Conservation (phyloP, 2,888 invertebrate species). For the Sericinus montela region DNA sequence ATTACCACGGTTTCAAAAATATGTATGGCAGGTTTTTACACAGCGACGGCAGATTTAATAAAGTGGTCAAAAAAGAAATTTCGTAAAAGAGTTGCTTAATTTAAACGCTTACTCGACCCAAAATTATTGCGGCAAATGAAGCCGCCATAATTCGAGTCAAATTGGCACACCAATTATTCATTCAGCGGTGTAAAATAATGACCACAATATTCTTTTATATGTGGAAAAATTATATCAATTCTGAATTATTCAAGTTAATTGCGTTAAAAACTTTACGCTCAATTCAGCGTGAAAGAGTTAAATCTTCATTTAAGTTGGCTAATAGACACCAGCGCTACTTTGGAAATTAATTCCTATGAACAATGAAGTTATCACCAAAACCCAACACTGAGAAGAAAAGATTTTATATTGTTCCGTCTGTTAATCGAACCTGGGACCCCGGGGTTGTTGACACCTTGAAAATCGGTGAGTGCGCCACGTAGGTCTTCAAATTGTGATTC, state of each 20-base stretch:
- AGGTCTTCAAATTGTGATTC: too few relatives aligned
- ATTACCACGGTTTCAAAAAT: not conserved
- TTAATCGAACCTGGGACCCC: too few relatives aligned
- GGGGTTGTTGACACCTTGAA: too few relatives aligned
- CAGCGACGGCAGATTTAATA: constrained; percentile 16
- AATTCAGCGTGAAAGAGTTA: too few relatives aligned
- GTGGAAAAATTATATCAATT: not conserved
- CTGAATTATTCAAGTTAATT: not conserved
- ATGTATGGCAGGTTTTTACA: not conserved
- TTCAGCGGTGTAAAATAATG: constrained; percentile 31
- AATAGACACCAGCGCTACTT: too few relatives aligned
- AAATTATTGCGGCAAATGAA: constrained; percentile 39
- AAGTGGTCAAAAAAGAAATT: constrained; percentile 22
- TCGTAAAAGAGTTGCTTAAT: constrained; percentile 25
- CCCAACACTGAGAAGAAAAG: too few relatives aligned
- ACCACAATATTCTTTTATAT: constrained; percentile 18
- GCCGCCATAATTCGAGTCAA: constrained; percentile 41
- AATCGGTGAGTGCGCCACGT: too few relatives aligned
- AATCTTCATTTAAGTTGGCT: too few relatives aligned
- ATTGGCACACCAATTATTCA: constrained; percentile 41
- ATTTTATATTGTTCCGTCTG: too few relatives aligned
- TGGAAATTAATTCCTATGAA: too few relatives aligned
- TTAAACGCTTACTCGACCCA: constrained; percentile 33
- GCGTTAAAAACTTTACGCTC: not conserved
- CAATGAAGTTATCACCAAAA: too few relatives aligned